Evolutionary conservation across 2,888 invertebrate species (phyloP).

Genomic region (Calliscelio sp.): DNA sequence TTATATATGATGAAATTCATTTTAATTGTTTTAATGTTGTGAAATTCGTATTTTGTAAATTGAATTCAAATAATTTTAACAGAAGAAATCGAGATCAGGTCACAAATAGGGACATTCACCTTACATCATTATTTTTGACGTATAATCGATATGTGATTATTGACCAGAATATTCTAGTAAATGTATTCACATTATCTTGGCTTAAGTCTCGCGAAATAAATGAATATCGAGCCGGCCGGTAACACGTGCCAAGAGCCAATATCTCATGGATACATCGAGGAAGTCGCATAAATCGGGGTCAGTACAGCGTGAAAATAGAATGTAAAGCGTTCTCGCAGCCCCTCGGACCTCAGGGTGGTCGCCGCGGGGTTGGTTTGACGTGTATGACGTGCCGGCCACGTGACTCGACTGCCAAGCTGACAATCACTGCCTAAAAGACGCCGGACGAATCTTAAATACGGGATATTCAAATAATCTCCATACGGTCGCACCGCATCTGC

Average conservation of each 20-base stretch:
- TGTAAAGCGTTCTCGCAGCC: conserved; percentile 82
- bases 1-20: too few species aligned
- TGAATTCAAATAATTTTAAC: too few species aligned
- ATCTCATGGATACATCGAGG: conserved; percentile 82
- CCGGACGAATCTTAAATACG: conserved; percentile 85
- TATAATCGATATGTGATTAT: too few species aligned
- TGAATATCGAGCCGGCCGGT: conserved; percentile 77
- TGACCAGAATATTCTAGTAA: conserved; percentile 23
- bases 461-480: conserved; percentile 84
- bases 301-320: conserved; percentile 86
- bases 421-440: conserved; percentile 85
- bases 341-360: conserved; percentile 71
- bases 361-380: conserved; percentile 82
- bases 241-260: conserved; percentile 81
- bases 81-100: too few species aligned
- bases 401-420: conserved; percentile 84
- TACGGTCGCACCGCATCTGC: conserved; percentile 46
- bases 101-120: too few species aligned
- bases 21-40: too few species aligned
- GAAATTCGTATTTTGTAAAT: too few species aligned
- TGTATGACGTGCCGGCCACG: conserved; percentile 85
- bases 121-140: too few species aligned
- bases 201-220: conserved; percentile 71
- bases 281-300: conserved; percentile 84
- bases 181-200: conserved; percentile 1